Evolutionary conservation across 2,797 vertebrate genomes (phyloP).

Genomic region (Sebastes flavidus): DNA sequence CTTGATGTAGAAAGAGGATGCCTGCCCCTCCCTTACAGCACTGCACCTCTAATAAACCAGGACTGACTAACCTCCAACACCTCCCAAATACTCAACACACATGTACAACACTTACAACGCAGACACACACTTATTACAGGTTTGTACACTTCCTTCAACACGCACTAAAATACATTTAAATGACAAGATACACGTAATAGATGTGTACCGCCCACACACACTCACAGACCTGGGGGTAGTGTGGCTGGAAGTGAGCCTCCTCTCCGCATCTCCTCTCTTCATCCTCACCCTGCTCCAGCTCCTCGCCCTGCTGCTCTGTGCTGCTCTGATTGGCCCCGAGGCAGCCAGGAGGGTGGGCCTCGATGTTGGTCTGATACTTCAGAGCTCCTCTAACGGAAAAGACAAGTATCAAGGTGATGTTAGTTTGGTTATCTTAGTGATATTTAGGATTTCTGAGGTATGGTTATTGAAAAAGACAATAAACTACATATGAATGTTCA

Average conservation of each 20-base stretch:
- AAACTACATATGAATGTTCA: not conserved
- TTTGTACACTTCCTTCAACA: not conserved
- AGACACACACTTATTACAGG: conserved; percentile 3
- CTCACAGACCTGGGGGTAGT: conserved; percentile 91
- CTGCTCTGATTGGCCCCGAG: conserved; percentile 83
- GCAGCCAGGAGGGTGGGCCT: conserved; percentile 93
- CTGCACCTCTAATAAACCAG: conserved; percentile 60
- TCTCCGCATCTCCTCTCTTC: conserved; percentile 83
- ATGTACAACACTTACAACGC: not conserved
- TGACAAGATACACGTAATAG: not conserved
- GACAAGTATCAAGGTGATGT: not conserved
- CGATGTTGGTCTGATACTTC: conserved; percentile 94
- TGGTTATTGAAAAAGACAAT: not conserved
- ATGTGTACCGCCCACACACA: not conserved
- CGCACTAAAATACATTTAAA: not conserved
- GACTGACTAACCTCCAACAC: conserved; percentile 35
- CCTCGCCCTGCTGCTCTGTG: conserved; percentile 53
- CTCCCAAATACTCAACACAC: conserved; percentile 28
- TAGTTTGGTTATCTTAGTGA: not conserved
- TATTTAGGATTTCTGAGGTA: not conserved
- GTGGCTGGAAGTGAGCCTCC: conserved; percentile 89
- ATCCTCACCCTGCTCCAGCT: conserved; percentile 57
- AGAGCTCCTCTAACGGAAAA: conserved; percentile 86
- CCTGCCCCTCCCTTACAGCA: conserved; percentile 48
- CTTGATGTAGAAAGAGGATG: conserved; percentile 57